These are phyloP conservation scores for Acanthurus lineatus DNA, from an alignment of 2,797 vertebrate species.

Conservation along the genomic window DNA sequence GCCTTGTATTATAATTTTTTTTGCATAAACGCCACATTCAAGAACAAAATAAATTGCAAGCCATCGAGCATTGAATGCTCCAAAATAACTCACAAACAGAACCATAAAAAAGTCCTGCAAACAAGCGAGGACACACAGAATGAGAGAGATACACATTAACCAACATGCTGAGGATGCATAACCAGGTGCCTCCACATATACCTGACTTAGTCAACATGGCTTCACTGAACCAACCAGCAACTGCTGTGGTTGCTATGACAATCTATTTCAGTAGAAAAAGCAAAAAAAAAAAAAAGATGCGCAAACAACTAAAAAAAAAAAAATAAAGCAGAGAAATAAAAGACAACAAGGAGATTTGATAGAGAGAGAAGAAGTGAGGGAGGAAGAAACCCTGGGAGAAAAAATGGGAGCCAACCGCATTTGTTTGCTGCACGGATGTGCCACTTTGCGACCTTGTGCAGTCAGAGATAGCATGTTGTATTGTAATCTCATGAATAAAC, in stretches of 20 bases:
- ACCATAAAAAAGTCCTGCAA: background rate
- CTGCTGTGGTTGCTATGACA: slow-evolving; percentile 59
- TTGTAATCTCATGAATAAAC: slow-evolving; percentile 68
- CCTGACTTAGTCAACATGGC: slow-evolving; percentile 47
- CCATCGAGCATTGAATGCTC: slow-evolving; percentile 44
- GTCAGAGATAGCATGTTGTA: slow-evolving; percentile 41
- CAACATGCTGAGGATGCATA: background rate
- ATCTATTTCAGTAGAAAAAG: slow-evolving; percentile 32
- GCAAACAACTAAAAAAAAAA: background rate
- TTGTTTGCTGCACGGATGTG: slow-evolving; percentile 42
- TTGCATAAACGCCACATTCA: too few relatives aligned
- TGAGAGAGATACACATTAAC: background rate
- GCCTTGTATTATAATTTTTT: too few relatives aligned
- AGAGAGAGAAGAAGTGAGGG: too few relatives aligned
- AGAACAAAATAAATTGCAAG: background rate
- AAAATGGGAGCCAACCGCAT: background rate
- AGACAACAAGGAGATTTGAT: too few relatives aligned
- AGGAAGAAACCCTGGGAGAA: too few relatives aligned
- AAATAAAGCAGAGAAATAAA: background rate
- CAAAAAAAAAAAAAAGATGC: slow-evolving; percentile 33
- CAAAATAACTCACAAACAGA: slow-evolving; percentile 2
- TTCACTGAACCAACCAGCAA: slow-evolving; percentile 28
- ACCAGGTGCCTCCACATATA: slow-evolving; percentile 42
- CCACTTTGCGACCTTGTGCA: slow-evolving; percentile 52
- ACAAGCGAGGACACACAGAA: background rate